A percentile compares a stretch with the other conserved stretches of the same genome.
Evolutionary conservation across 2,113 vertebrate species (phyloP).

Genomic region (Danionella cerebrum): DNA sequence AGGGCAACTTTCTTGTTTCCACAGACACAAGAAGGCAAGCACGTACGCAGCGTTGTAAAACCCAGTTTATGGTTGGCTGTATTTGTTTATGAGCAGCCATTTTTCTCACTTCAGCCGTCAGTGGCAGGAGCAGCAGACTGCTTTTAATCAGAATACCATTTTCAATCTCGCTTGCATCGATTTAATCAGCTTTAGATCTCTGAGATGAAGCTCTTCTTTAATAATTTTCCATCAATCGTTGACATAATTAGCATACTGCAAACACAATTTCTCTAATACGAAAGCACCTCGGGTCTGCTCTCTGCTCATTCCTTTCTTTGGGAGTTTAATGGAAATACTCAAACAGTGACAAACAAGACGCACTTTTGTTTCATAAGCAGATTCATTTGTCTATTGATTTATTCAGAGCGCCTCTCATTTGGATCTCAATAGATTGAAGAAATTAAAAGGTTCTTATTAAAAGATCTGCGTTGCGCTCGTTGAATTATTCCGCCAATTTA

Average conservation of each 20-base stretch:
- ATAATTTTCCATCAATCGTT: background rate
- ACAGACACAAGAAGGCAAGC: background rate
- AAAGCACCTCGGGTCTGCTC: background rate
- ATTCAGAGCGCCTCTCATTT: background rate
- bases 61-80: too few relatives aligned
- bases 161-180: background rate
- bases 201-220: background rate
- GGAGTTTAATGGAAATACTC: background rate
- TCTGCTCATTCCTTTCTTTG: background rate
- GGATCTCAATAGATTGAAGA: background rate
- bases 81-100: background rate
- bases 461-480: background rate
- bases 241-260: background rate
- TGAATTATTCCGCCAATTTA: too few relatives aligned
- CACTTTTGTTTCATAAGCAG: background rate
- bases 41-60: background rate
- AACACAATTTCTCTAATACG: background rate
- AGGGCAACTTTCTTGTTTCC: background rate
- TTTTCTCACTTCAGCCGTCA: background rate
- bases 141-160: conserved; percentile 3
- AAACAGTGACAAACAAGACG: background rate
- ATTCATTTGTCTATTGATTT: background rate
- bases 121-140: background rate
- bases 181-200: background rate
- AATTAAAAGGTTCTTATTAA: background rate